Base-by-base conservation (phyloP, 35 echinoderm and acorn worm species). In the Stichopus chloronotus region DNA sequence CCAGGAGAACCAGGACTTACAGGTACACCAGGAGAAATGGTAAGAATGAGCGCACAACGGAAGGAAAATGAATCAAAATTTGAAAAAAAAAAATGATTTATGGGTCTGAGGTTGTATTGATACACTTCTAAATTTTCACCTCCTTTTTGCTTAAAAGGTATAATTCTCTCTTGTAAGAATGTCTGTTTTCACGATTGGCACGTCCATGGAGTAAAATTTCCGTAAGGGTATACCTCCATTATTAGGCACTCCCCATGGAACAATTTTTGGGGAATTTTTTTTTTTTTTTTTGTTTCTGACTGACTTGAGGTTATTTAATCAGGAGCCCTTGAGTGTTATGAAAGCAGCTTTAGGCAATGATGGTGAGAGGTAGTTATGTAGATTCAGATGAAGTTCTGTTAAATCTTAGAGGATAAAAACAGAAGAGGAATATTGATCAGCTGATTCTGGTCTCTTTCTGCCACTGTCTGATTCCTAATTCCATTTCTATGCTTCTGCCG, bases 131-230 rank as follows among this genome's bases (percentile, higher is more conserved):
- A n/a, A 19, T 13, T 72, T 19, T 16, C 16, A 16, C n/a, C 21
- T 72, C 68, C 68, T 72, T 13, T 16, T 72, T 19, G 10, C 9
- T 16, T 72, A 19, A 72, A 72, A 5, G 68, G 21, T 19, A 72
- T 72, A n/a, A 72, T 72, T 17, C 68, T 72, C 10, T 72, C 59
- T n/a, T 72, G n/a, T 72, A 72, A 72, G 68, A 72, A 72, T 19
- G 52, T 23, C 55, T 84, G 81, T 84, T 58, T 57, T 84, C 54
- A 20, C 58, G 13, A 57, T 84, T 4, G 81, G 81, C 81, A 84
- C 81, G 81, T 84, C 56, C 54, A 22, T 19, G 81, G 81, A 84
- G 81, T 84, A 84, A 57, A 19, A 84, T 84, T 84, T 84, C 81
- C n/a, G 81, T 84, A 84, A 84, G 81, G 9, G 52, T 84, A 84